Evolutionary conservation across 2,888 invertebrate genomes (phyloP), one percentile per base, ranked within the genome.

Genomic region (Drosophila anomelani): DNA sequence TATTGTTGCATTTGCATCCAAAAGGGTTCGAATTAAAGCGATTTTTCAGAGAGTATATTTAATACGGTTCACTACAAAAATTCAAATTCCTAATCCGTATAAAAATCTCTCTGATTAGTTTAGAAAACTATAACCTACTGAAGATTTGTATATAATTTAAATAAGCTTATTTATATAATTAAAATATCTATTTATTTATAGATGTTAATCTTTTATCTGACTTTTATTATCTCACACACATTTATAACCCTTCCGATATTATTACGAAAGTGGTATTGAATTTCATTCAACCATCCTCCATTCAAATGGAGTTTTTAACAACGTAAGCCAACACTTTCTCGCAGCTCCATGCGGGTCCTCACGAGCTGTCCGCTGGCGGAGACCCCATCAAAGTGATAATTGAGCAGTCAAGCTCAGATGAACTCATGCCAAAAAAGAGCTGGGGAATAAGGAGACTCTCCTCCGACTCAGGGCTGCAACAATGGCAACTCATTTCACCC

Each of bases 401-500:
- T 83, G 84, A 84, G 86, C 84, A 83, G 84, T 84, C 86, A 86
- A 77, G 78, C 73, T 74, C 80, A 74, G 75, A 53, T 72, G 78
- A 64, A 69, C 79, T 63, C 58, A 79, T 78, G 68, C 77, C 63
- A 61, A 75, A 58, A 49, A 49, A 66, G 57, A 38, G 55, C 66
- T 17, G 54, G n/a, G 26, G 13, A 34, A 54, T 20, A 26, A 66
- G 66, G 23, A 56, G 68, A n/a, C 49, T 56, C 51, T 57, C 34
- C 56, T 32, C 56, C 75, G 58, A 62, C 43, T 51, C 8, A 26
- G n/a, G 38, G 70, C 58, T 62, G 49, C 75, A 82, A 90, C 90
- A 90, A 90, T 85, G 79, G 87, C 79, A 88, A 90, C 87, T 90
- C 90, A 90, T 90, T 90, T 90, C 76, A 81, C 80, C 76, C 81